Conservation (phyloP, 2,888 invertebrate genomes). For the Tetrapedia diversipes region DNA sequence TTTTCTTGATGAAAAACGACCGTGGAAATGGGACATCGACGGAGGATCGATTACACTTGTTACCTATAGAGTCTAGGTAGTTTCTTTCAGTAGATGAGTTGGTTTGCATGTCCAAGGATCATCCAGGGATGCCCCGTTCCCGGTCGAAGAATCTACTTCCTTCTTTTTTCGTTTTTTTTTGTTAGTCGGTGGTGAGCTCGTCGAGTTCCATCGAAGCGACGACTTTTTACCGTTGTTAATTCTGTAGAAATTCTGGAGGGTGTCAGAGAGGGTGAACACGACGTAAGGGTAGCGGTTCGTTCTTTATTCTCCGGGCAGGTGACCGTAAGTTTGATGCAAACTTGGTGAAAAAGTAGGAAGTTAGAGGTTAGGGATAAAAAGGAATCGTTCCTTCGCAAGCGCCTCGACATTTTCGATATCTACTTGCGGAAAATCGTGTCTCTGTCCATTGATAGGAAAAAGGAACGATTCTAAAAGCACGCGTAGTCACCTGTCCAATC, state of each 20-base stretch:
- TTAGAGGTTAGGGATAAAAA: background rate
- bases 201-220: constrained; percentile 38
- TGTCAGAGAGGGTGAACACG: constrained; percentile 16
- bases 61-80: constrained; percentile 52
- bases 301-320: constrained; percentile 1
- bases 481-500: constrained; percentile 5
- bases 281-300: constrained; percentile 42
- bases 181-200: too few relatives aligned
- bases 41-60: constrained; percentile 44
- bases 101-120: constrained; percentile 45
- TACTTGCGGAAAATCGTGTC: background rate
- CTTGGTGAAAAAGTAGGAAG: background rate
- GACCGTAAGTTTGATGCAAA: background rate
- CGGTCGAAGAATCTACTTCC: background rate
- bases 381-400: background rate
- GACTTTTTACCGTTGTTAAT: background rate
- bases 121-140: constrained; percentile 48
- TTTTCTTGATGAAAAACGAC: background rate
- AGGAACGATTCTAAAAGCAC: background rate
- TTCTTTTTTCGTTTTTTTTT: too few relatives aligned
- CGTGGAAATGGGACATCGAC: constrained; percentile 41
- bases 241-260: background rate
- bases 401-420: constrained; percentile 61
- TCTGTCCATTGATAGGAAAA: background rate
- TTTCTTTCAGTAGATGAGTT: constrained; percentile 43